These are phyloP conservation scores for Peromyscus attwateri DNA, from an alignment of 2,797 vertebrate genomes.

Conservation along the genomic window DNA sequence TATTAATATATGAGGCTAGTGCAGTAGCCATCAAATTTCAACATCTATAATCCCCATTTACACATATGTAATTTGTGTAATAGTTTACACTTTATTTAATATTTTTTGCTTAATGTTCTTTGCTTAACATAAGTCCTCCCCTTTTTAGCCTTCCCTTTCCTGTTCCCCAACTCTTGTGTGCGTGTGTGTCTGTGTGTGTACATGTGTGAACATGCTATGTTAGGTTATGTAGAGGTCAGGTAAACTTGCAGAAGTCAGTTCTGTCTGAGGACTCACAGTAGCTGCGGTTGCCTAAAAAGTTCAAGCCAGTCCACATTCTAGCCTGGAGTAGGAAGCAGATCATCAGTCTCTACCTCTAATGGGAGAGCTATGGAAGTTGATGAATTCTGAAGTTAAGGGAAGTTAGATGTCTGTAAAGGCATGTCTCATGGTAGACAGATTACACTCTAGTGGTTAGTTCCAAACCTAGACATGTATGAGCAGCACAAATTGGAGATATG, in stretches of 20 bases:
- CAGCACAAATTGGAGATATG: neutral
- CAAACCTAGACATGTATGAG: neutral
- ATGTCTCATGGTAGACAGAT: neutral
- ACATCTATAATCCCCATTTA: neutral
- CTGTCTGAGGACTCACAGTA: no score
- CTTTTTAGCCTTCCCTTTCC: neutral
- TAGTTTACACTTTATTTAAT: neutral
- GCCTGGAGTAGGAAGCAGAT: neutral
- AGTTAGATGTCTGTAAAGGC: neutral
- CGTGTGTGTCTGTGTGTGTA: neutral
- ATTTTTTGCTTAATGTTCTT: no score
- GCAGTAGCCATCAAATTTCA: neutral
- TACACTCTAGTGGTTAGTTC: neutral
- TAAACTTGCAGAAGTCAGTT: neutral
- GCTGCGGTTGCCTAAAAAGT: neutral
- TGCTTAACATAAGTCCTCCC: neutral
- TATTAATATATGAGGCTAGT: neutral
- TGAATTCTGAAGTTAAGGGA: neutral
- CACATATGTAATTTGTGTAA: neutral
- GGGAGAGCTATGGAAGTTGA: neutral
- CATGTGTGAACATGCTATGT: neutral
- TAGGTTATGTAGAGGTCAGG: neutral
- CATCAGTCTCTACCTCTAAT: neutral
- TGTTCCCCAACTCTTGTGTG: fast-evolving
- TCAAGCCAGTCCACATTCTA: neutral